Percentiles rank a stretch among this genome's conserved stretches.
phyloP scores from a whole-genome alignment of 1,140 invertebrate species.

The Cherax quadricarinatus region DNA sequence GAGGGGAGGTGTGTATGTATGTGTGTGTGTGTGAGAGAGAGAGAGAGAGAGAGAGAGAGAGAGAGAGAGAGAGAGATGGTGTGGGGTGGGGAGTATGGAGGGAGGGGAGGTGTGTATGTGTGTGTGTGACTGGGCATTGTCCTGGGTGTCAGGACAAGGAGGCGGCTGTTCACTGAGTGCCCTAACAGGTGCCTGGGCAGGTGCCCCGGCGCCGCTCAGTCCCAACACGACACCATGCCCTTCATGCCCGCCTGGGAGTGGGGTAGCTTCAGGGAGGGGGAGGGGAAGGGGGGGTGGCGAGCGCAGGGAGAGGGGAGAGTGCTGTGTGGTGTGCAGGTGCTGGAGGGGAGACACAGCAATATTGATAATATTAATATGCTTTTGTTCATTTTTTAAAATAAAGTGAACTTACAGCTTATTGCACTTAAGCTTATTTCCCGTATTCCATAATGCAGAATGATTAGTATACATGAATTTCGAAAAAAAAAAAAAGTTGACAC shows the following conservation, averaged over 20 bases:
- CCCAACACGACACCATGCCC: conserved; percentile 31
- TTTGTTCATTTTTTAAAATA: too few relatives aligned
- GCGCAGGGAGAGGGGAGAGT: neutral
- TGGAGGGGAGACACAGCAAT: neutral
- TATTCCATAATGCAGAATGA: too few relatives aligned
- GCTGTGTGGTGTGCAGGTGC: neutral
- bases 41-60: neutral
- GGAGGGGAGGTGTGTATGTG: too few relatives aligned
- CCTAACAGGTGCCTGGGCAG: neutral
- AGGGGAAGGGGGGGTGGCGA: neutral
- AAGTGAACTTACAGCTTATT: too few relatives aligned
- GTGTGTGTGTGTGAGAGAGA: too few relatives aligned
- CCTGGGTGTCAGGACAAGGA: neutral
- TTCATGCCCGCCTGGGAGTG: neutral
- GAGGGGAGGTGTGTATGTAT: too few relatives aligned
- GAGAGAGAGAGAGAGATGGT: neutral
- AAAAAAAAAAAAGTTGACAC: too few relatives aligned
- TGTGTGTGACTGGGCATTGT: too few relatives aligned
- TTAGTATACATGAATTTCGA: too few relatives aligned
- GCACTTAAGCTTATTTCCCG: too few relatives aligned
- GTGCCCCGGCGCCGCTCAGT: conserved; percentile 32
- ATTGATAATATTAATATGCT: too few relatives aligned
- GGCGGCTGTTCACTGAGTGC: conserved; percentile 29
- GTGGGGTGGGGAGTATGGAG: neutral
- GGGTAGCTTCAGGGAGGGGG: neutral